Percentiles rank a stretch among this genome's conserved stretches.
Evolutionary conservation across 2,113 vertebrate species (phyloP).

Genomic region (Hippocampus mohnikei): DNA sequence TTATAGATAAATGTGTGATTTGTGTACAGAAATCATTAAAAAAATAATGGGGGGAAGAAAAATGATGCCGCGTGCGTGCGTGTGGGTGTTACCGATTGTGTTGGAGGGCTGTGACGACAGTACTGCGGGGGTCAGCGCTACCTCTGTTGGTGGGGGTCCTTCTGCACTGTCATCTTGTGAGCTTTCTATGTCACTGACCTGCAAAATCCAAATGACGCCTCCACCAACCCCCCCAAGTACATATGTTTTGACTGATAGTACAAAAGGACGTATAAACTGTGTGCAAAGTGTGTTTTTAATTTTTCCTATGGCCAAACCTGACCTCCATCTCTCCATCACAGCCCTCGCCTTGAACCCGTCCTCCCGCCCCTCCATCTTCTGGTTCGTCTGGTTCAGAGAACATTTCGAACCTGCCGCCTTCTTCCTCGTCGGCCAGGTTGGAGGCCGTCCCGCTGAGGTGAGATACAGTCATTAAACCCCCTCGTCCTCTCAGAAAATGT

Average conservation of each 20-base stretch:
- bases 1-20: too few species aligned
- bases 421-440: constrained; percentile 21
- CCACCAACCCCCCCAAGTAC: too few species aligned
- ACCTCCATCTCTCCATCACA: constrained; percentile 34
- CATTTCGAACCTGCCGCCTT: not conserved
- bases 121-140: constrained; percentile 21
- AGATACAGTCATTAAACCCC: constrained; percentile 9
- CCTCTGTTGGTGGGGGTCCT: constrained; percentile 29
- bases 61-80: not conserved
- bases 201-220: not conserved
- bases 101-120: constrained; percentile 34
- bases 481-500: constrained; percentile 14
- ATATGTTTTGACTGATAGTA: too few species aligned
- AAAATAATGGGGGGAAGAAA: too few species aligned
- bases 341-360: not conserved
- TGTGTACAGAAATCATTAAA: too few species aligned
- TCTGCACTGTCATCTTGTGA: constrained; percentile 31
- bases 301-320: not conserved
- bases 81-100: constrained; percentile 35
- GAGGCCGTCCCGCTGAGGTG: constrained; percentile 40
- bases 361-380: not conserved
- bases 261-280: too few species aligned
- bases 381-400: constrained; percentile 2
- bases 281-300: too few species aligned
- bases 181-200: constrained; percentile 24